Evolutionary conservation across 2,888 invertebrate genomes (phyloP).

Genomic region (Deroplatys truncata): DNA sequence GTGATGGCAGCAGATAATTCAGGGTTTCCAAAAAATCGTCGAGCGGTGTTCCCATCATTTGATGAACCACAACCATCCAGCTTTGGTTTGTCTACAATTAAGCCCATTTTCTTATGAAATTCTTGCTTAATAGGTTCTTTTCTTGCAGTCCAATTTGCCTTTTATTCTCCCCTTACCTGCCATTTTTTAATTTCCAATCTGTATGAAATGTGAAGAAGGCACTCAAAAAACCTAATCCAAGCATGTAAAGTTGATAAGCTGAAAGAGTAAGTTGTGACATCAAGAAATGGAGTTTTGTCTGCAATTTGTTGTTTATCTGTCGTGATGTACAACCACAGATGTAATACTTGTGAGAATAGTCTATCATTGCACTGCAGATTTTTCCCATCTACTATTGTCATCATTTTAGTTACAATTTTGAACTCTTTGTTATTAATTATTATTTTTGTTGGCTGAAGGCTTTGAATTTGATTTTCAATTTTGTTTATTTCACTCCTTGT

Average conservation of each 20-base stretch:
- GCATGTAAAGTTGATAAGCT: slow-evolving; percentile 37
- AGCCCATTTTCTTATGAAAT: background rate
- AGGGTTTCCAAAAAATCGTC: slow-evolving; percentile 35
- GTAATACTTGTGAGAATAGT: slow-evolving; percentile 27
- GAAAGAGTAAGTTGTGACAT: slow-evolving; percentile 19
- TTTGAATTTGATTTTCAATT: slow-evolving; percentile 27
- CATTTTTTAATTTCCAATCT: slow-evolving; percentile 27
- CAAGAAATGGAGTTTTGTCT: background rate
- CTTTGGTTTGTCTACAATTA: background rate
- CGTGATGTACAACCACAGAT: slow-evolving; percentile 29
- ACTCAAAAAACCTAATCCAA: slow-evolving; percentile 39
- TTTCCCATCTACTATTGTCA: slow-evolving; percentile 33
- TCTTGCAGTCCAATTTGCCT: slow-evolving; percentile 31
- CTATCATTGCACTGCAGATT: slow-evolving; percentile 30
- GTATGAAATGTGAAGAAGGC: too few species aligned
- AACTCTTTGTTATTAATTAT: too few species aligned
- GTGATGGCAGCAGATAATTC: slow-evolving; percentile 30
- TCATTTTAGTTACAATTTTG: slow-evolving; percentile 24
- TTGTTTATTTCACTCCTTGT: slow-evolving; percentile 24
- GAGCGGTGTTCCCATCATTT: slow-evolving; percentile 21
- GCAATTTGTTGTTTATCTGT: slow-evolving; percentile 9
- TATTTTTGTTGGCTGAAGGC: too few species aligned
- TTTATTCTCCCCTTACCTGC: slow-evolving; percentile 36
- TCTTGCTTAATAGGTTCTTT: slow-evolving; percentile 32
- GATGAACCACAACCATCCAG: background rate